Evolutionary conservation across 2,113 vertebrate genomes (phyloP), one percentile per base, ranked within the genome.

Genomic region (Fulica atra): DNA sequence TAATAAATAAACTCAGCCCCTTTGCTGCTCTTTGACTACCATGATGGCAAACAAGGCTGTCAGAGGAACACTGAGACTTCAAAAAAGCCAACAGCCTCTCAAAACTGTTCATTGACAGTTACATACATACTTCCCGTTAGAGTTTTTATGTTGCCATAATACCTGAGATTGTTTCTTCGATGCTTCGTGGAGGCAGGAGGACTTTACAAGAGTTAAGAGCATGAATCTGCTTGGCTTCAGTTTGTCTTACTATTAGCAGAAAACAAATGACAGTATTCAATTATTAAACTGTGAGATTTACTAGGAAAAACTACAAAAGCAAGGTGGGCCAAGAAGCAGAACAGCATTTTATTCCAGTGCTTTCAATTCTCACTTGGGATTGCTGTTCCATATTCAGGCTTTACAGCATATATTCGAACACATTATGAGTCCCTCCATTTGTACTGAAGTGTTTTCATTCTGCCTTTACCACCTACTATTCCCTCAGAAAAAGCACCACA

Each of bases 361-460:
- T 66, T 94, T 73, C 29, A 54, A 5, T 64, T 81, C 42, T 74
- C 4, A 1, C 18, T 83, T 9, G 56, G 23, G 25, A 17, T 23
- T 56, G 50, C 33, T 68, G 21, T 91, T 92, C 51, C 36, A 74
- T 7, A 31, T 35, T 65, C 36, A 84, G 46, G 36, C 31, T 61
- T 86, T 56, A 86, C 1, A 79, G 9, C 1, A 3, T 19, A 51
- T 15, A 16, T 60, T 85, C 65, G 88, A 86, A 81, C 6, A 70
- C 0, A 0, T 66, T 35, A 44, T 0, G 8, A 50, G 35, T 56
- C 31, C 15, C 54, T 61, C 24, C 11, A 19, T 24, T 57, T n/a
- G 38, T 19, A 66, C 3, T 5, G 2, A 4, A 59, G 9, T 35
- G 13, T 51, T 92, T 81, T 83, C 25, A 83, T 74, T 86, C 29